A percentile compares a stretch with the other conserved stretches of the same genome.
These are phyloP conservation scores for Chrysolina americana DNA, from an alignment of 2,888 invertebrate genomes.

Conservation along the genomic window DNA sequence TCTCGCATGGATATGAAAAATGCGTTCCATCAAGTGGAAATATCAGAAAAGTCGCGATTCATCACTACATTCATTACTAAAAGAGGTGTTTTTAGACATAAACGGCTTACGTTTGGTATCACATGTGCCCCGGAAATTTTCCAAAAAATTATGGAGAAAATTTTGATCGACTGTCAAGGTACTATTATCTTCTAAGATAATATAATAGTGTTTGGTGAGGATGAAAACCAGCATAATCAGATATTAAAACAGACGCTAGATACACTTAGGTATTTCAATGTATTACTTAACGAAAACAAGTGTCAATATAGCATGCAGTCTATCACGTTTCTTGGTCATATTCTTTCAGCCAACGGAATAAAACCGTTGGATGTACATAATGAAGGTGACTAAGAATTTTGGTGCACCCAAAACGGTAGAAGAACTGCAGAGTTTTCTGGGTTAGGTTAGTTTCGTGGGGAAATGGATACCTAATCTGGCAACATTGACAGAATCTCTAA, in stretches of 20 bases:
- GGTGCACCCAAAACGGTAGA: background rate
- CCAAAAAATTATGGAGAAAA: constrained; percentile 47
- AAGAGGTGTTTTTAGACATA: constrained; percentile 35
- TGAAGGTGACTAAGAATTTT: background rate
- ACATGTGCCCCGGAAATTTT: constrained; percentile 38
- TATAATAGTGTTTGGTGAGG: background rate
- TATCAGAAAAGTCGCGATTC: constrained; percentile 34
- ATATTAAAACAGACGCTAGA: background rate
- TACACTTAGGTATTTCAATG: background rate
- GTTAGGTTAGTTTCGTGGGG: constrained; percentile 32
- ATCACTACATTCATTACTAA: constrained; percentile 43
- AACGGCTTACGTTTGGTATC: constrained; percentile 39
- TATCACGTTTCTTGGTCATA: background rate
- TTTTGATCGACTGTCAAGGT: background rate
- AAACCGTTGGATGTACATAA: background rate
- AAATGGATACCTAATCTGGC: constrained; percentile 40
- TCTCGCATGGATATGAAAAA: background rate
- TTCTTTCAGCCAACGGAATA: background rate
- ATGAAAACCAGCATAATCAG: background rate
- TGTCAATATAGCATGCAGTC: background rate
- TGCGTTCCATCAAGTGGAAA: constrained; percentile 40
- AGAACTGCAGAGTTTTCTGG: constrained; percentile 38
- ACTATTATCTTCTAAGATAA: too few relatives aligned
- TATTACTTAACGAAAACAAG: background rate
- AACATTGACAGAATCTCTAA: constrained; percentile 38